Base-by-base conservation (phyloP, 2,113 vertebrate species). In the Etheostoma spectabile region DNA sequence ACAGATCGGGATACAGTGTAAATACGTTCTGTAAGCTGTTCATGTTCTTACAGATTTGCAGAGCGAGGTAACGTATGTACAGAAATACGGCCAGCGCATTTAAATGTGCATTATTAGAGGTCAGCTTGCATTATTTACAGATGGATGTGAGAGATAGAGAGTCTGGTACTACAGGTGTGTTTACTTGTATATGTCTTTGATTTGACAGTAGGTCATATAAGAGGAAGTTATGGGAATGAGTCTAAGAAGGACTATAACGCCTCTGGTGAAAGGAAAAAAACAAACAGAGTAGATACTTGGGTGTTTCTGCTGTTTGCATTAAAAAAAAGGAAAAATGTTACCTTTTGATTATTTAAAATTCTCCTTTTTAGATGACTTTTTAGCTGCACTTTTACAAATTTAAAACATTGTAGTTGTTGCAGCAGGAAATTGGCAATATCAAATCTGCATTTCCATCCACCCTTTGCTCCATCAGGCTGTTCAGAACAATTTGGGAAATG, bases 401-500 rank as follows among this genome's bases (percentile, higher is more conserved):
- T 89, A 49, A 83, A 80, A 83, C 42, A 48, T 19, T 82, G 45
- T 53, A 48, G 24, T 61, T 46, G 33, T 49, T 45, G 48, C 27
- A 52, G 85, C 76, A 30, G 79, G 68, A 83, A 83, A 86, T 77
- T 74, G 73, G 84, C 60, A 16, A 73, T 68, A 74, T 80, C 52
- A 84, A 82, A 84, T 86, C 64, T 88, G 74, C 70, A 74, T 86
- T 85, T 79, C 80, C 35, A 42, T 79, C 73, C 74, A 71, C 69
- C 71, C 65, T 80, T 78, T 79, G 75, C 82, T 89, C 81, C 56
- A 66, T 76, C 77, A 77, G 74, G 69, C 85, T 74, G 74, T 87
- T 84, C 51, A 33, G 73, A 76, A 83, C 87, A 80, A 85, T 93
- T 91, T 21, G 27, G 72, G 84, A 89, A 91, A 88, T 82, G 73